Evolutionary conservation across 1,140 invertebrate species (phyloP).

Genomic region (Sarcophaga bullata): DNA sequence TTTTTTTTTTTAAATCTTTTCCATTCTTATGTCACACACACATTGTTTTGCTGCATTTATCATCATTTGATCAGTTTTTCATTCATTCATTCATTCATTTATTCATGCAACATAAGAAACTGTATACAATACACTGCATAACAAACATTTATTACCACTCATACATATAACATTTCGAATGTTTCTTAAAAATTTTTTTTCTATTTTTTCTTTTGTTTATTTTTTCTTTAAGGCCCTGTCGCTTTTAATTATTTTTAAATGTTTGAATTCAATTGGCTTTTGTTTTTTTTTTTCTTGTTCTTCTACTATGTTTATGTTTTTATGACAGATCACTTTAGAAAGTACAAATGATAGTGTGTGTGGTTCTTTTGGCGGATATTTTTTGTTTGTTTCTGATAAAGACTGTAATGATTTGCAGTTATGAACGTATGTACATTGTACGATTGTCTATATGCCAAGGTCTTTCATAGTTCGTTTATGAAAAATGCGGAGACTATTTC

Average conservation of each 20-base stretch:
- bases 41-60: no score
- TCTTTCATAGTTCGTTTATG: background rate
- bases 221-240: conserved; percentile 5
- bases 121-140: background rate
- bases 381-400: background rate
- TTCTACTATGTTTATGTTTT: background rate
- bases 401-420: background rate
- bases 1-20: background rate
- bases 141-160: background rate
- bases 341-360: background rate
- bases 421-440: background rate
- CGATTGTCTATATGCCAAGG: background rate
- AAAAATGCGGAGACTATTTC: no score
- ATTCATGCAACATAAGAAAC: background rate
- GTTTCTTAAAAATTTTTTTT: no score
- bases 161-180: no score
- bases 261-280: conserved; percentile 21
- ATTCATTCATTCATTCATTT: background rate
- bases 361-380: background rate
- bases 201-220: background rate
- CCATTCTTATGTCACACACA: background rate
- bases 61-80: background rate
- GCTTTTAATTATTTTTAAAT: conserved; percentile 36
- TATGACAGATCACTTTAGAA: conserved; percentile 38
- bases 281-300: background rate